Base-by-base conservation (phyloP, 2,113 vertebrate species). In the Phaethornis superciliosus region DNA sequence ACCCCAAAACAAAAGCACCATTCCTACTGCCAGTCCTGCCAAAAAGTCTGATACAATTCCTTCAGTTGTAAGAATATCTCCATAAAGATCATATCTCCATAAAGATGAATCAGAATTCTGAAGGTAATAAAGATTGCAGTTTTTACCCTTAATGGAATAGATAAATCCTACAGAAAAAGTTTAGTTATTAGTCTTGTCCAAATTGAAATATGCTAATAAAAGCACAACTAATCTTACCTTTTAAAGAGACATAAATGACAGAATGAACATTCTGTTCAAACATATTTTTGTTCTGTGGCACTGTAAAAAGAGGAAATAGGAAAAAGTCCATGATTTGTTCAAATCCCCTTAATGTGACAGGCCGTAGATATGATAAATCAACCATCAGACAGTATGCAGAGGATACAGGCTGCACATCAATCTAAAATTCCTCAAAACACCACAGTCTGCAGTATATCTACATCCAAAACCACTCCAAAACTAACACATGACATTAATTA, bases 401-500 rank as follows among this genome's bases (percentile, higher is more conserved):
- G 54, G 69, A 85, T 67, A 83, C 63, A 81, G 85, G 65, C 88
- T 93, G 72, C 65, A 81, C 49, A 85, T 94, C 79, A 72, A 79
- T 63, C n/a, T 86, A n/a, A 90, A 93, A 95, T 94, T 89, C 85
- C 88, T 76, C 78, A 85, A 63, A 92, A 47, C 85, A 59, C 62
- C 69, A 60, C 67, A 93, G 80, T 62, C 93, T 95, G 83, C 77
- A 68, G 23, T 77, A 4, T 28, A 86, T 94, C 85, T 95, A 89
- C 67, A 90, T 74, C 93, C 83, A 91, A 94, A 95, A 87, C 51
- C 83, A 81, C 84, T 94, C 81, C 95, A 96, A 92, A 93, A 74
- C 58, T 82, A 95, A 89, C 83, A 96, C 35, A 76, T 84, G 55
- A 59, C 92, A 94, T 96, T 80, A 89, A 95, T 94, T 64, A 84